Evolutionary conservation across 2,113 vertebrate species (phyloP), one percentile per base, ranked within the genome.

Genomic region (Rhinopomastus cyanomelas): DNA sequence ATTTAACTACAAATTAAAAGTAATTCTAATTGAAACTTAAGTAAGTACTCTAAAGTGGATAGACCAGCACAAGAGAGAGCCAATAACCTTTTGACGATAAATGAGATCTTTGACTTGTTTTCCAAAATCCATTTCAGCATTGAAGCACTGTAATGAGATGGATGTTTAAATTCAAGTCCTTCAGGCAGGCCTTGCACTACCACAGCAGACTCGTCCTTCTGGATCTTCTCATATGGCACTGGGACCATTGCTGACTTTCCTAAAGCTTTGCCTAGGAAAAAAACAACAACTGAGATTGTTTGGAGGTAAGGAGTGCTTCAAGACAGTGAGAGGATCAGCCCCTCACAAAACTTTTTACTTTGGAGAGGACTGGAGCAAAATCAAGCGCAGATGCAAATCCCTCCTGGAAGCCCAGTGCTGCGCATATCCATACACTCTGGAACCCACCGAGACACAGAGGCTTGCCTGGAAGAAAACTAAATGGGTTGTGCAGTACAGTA

Each of bases 81-180:
- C 87, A n/a, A 36, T 90, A 71, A 98, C 98, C 98, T 98, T 92
- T 97, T 98, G 86, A 98, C 97, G 85, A 94, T 91, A 85, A 98
- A 98, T 9, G 97, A 97, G 87, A 98, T 97, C 71, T 89, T 81
- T 3, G 97, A 96, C 87, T 97, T 98, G 69, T 98, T 97, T 85
- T 98, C 97, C 95, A 98, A 94, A 89, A 98, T 98, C 97, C 97
- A 94, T 75, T 96, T 97, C 85, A 98, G 74, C 6, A 97, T 97
- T 8, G 96, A 87, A 44, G 92, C 76, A 51, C 97, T 96, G 0
- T 98, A 98, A 76, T 95, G 96, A 18, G 95, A 88, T 5, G 98
- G 98, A 39, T 98, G 97, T 61, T 97, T 95, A 55, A 98, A 96
- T 1, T 74, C 17, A 7, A 98, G 81, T 32, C 98, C 98, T 71